Evolutionary conservation across 2,888 invertebrate species (phyloP).

Genomic region (Magallana nippona): DNA sequence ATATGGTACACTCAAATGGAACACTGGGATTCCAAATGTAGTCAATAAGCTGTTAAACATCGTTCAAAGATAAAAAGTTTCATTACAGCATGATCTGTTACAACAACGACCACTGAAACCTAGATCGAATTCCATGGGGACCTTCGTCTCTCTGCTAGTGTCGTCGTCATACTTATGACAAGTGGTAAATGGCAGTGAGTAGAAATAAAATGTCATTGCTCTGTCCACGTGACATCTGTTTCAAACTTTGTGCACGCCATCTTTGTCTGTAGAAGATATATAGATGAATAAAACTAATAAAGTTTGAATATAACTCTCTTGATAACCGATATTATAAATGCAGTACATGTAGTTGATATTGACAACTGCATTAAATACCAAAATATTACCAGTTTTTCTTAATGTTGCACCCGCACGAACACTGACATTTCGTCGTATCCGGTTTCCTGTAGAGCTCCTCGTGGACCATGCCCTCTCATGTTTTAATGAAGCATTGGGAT

Average conservation of each 20-base stretch:
- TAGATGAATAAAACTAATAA: too few species aligned
- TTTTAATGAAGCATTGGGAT: conserved; percentile 97
- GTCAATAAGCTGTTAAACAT: too few species aligned
- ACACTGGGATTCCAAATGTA: too few species aligned
- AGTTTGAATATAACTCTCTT: neutral
- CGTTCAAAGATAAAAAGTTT: too few species aligned
- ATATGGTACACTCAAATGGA: too few species aligned
- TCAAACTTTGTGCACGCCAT: conserved; percentile 97
- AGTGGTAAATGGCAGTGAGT: conserved; percentile 93
- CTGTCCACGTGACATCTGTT: conserved; percentile 93
- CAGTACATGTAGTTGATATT: neutral
- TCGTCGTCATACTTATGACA: conserved; percentile 95
- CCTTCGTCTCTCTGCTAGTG: conserved; percentile 87
- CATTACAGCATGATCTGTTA: neutral
- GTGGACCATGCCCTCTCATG: conserved; percentile 85
- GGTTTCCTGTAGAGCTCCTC: conserved; percentile 94
- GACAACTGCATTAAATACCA: neutral
- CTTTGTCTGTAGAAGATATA: conserved; percentile 85
- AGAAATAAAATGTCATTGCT: conserved; percentile 95
- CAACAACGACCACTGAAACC: neutral
- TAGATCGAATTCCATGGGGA: conserved; percentile 22
- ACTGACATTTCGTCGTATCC: conserved; percentile 44
- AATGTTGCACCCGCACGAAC: conserved; percentile 81
- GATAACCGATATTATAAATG: neutral
- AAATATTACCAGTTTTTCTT: conserved; percentile 87